Conservation (phyloP, 2,888 invertebrate genomes). For the Epicampocera succincta region DNA sequence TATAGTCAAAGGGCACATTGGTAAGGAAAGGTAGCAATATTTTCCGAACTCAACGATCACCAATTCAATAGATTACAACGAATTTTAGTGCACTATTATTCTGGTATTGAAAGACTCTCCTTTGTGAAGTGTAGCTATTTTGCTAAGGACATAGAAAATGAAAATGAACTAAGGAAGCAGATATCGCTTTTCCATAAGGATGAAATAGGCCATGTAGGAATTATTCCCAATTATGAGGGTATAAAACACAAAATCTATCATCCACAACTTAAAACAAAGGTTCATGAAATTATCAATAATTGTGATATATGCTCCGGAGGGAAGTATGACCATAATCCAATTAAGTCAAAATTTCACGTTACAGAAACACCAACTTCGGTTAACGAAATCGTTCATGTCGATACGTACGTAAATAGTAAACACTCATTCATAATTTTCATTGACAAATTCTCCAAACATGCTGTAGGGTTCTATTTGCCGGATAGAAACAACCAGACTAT, state of each 20-base stretch:
- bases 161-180: no score
- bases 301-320: constrained; percentile 8
- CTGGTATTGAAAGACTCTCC: no score
- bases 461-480: background rate
- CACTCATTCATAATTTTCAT: background rate
- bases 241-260: constrained; percentile 3
- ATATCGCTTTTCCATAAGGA: constrained; percentile 38
- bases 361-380: background rate
- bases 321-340: constrained; percentile 3
- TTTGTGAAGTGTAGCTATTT: no score
- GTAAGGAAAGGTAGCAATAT: no score
- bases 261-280: background rate
- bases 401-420: constrained; percentile 5
- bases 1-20: no score
- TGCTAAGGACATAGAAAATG: no score
- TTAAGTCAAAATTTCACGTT: background rate
- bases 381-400: no score
- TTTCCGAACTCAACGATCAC: no score
- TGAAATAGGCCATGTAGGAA: background rate
- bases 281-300: background rate
- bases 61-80: no score
- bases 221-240: background rate
- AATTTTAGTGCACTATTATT: no score
- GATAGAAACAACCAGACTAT: background rate
- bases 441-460: constrained; percentile 12